Percentiles rank a stretch among this genome's conserved stretches.
phyloP scores from a whole-genome alignment of 2,113 vertebrate species.

The Hippopotamus amphibius region DNA sequence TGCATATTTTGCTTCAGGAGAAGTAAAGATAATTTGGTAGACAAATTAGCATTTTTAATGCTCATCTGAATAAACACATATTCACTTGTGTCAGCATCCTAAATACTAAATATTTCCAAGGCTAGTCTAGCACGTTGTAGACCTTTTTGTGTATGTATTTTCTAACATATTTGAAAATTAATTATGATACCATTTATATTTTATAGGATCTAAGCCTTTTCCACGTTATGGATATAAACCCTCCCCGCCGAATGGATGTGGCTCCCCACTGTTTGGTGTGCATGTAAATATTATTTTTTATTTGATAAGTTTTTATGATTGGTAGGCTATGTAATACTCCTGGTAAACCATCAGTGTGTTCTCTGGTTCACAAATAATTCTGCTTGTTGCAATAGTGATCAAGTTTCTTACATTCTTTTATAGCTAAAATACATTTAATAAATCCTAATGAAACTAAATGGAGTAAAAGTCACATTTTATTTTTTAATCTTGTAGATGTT shows the following conservation, averaged over 20 bases:
- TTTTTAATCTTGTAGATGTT: constrained; percentile 46
- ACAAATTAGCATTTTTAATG: neutral
- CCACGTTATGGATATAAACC: constrained; percentile 93
- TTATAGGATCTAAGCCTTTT: constrained; percentile 92
- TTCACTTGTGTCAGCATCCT: neutral
- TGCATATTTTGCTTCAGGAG: neutral
- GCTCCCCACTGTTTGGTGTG: constrained; percentile 96
- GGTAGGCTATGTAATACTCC: neutral
- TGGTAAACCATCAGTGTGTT: neutral
- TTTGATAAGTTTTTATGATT: neutral
- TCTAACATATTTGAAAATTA: constrained; percentile 35
- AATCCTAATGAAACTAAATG: constrained; percentile 23
- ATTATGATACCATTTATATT: constrained; percentile 69
- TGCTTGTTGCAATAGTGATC: neutral
- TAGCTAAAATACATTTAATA: neutral
- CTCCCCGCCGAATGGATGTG: constrained; percentile 98
- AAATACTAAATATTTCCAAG: neutral
- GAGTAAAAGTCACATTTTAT: constrained; percentile 20
- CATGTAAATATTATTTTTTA: constrained; percentile 87
- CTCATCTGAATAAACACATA: neutral
- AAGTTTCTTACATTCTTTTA: constrained; percentile 14
- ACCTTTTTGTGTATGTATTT: neutral
- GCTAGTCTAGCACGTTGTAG: neutral
- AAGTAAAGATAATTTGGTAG: constrained; percentile 4
- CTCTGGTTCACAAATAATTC: neutral